phyloP scores from a whole-genome alignment of 2,113 vertebrate species.

The Strigops habroptila region DNA sequence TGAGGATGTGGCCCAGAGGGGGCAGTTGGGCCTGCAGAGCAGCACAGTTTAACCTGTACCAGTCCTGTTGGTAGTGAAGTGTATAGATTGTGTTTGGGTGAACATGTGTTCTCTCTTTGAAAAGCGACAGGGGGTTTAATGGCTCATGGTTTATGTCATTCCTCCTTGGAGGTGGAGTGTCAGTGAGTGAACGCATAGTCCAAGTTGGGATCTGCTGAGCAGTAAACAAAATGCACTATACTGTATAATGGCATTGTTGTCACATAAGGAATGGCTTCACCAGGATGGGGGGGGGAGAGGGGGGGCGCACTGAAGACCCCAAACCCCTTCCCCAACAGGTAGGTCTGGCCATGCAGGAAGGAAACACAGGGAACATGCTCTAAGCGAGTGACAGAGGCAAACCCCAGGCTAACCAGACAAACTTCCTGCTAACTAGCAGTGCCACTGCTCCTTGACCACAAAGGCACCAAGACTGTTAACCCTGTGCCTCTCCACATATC shows the following conservation, averaged over 20 bases:
- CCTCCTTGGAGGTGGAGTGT: not conserved
- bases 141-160: fast-evolving
- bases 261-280: not conserved
- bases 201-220: not conserved
- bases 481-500: not conserved
- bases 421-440: not conserved
- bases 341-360: not conserved
- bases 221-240: not conserved
- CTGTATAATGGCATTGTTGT: not conserved
- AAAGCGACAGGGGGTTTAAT: not conserved
- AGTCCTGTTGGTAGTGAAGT: not conserved
- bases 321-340: not conserved
- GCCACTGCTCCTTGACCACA: not conserved
- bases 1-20: not conserved
- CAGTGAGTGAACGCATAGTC: fast-evolving
- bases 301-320: not conserved
- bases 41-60: not conserved
- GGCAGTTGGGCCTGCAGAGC: not conserved
- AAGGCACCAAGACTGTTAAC: not conserved
- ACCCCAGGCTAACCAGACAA: not conserved
- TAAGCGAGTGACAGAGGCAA: not conserved
- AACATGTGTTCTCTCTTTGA: fast-evolving
- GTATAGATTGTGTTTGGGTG: not conserved
- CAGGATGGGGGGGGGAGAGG: not conserved
- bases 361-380: not conserved